Percentiles rank a stretch among this genome's conserved stretches.
These are phyloP conservation scores for Microplitis mediator DNA, from an alignment of 1,140 invertebrate genomes.

Conservation along the genomic window DNA sequence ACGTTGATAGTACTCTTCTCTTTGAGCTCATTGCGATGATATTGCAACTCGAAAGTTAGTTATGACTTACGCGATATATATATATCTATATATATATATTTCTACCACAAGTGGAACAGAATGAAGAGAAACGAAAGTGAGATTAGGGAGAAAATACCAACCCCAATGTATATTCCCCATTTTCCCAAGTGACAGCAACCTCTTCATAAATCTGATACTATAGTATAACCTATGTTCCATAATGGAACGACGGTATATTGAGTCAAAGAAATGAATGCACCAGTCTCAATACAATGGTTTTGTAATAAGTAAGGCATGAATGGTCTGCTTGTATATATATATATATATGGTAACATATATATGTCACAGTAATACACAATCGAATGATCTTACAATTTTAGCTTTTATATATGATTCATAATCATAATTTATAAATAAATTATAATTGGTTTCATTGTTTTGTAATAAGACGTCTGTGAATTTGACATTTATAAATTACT, in stretches of 20 bases:
- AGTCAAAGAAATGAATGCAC: constrained; percentile 56
- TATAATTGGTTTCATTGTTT: no score
- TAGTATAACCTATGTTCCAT: constrained; percentile 3
- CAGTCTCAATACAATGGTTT: constrained; percentile 49
- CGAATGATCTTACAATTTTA: no score
- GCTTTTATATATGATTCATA: no score
- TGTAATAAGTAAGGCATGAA: constrained; percentile 55
- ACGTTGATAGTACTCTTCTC: constrained; percentile 3
- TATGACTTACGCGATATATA: not conserved
- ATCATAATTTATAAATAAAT: no score
- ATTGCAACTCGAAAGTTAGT: constrained; percentile 21
- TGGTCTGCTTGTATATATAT: not conserved
- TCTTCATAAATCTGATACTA: constrained; percentile 32
- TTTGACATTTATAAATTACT: no score
- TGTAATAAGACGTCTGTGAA: no score
- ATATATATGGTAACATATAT: no score
- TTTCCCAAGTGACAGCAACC: constrained; percentile 41
- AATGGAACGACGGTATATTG: constrained; percentile 33
- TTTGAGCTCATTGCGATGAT: constrained; percentile 7
- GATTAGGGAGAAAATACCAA: constrained; percentile 35
- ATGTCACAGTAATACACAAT: no score
- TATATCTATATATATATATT: not conserved
- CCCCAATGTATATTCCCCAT: constrained; percentile 50
- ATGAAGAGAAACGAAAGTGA: not conserved
- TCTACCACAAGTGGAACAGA: not conserved